Conservation (phyloP, 2,797 vertebrate genomes). For the Typhlichthys subterraneus region DNA sequence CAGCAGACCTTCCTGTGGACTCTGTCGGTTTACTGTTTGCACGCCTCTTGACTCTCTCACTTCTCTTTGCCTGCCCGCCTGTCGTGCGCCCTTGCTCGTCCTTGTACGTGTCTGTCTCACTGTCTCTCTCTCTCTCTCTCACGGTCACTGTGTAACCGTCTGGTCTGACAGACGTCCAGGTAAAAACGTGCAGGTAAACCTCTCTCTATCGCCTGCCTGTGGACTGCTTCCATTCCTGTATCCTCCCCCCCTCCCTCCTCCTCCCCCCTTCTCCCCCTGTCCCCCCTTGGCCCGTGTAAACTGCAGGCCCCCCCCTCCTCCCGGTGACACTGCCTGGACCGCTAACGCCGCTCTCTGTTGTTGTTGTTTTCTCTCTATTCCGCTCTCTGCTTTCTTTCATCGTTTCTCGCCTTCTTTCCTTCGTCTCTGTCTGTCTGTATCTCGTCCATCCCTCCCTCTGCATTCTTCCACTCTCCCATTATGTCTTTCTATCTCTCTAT, state of each 20-base stretch:
- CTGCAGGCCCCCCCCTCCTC: slow-evolving; percentile 44
- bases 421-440: slow-evolving; percentile 13
- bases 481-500: slow-evolving; percentile 5
- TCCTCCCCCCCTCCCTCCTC: slow-evolving; percentile 41
- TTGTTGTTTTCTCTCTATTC: slow-evolving; percentile 28
- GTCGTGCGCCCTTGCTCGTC: slow-evolving; percentile 81
- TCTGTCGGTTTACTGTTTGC: slow-evolving; percentile 70
- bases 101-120: slow-evolving; percentile 84
- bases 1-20: slow-evolving; percentile 34
- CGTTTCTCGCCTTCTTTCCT: slow-evolving; percentile 12
- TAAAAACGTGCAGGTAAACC: slow-evolving; percentile 86
- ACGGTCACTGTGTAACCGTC: slow-evolving; percentile 82
- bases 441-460: neutral
- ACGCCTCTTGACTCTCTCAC: slow-evolving; percentile 74
- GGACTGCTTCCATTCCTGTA: slow-evolving; percentile 82
- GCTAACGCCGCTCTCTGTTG: slow-evolving; percentile 64
- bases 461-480: slow-evolving; percentile 3
- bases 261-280: slow-evolving; percentile 8
- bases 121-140: slow-evolving; percentile 87
- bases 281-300: slow-evolving; percentile 70
- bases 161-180: slow-evolving; percentile 87
- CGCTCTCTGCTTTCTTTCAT: slow-evolving; percentile 3
- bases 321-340: slow-evolving; percentile 33
- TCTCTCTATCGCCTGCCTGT: slow-evolving; percentile 82
- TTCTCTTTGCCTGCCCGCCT: slow-evolving; percentile 78